Evolutionary conservation across 2,888 invertebrate genomes (phyloP).

Genomic region (Cephus nigrinus): DNA sequence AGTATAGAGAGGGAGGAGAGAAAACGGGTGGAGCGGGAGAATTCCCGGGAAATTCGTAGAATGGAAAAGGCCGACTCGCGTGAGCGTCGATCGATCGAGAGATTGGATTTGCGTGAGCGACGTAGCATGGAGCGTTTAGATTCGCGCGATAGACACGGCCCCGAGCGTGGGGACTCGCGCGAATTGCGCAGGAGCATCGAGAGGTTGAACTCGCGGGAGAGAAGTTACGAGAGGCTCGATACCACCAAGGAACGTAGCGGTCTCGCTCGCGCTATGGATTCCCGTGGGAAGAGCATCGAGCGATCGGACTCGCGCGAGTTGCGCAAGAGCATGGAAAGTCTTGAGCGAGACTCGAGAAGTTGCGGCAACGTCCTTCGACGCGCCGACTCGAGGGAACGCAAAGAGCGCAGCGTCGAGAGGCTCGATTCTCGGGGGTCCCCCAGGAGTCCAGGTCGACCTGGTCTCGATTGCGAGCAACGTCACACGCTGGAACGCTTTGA

Average conservation of each 20-base stretch:
- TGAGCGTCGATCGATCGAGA: slow-evolving; percentile 48
- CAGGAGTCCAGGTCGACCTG: slow-evolving; percentile 32
- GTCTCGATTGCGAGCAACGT: slow-evolving; percentile 48
- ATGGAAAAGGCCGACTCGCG: slow-evolving; percentile 43
- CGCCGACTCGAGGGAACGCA: slow-evolving; percentile 28
- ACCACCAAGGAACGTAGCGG: slow-evolving; percentile 34
- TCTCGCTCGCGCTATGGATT: slow-evolving; percentile 38
- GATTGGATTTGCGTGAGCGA: slow-evolving; percentile 47
- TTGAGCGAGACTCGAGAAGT: slow-evolving; percentile 26
- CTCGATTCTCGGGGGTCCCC: slow-evolving; percentile 46
- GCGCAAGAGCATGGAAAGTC: slow-evolving; percentile 47
- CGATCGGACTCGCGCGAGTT: slow-evolving; percentile 50
- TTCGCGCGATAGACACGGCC: slow-evolving; percentile 36
- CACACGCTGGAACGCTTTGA: slow-evolving; percentile 56
- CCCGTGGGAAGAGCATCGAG: slow-evolving; percentile 49
- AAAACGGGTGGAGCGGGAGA: slow-evolving; percentile 50
- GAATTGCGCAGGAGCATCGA: slow-evolving; percentile 57
- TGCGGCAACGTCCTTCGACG: not conserved
- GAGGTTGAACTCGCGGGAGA: slow-evolving; percentile 48
- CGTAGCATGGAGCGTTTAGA: slow-evolving; percentile 44
- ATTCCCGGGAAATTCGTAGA: slow-evolving; percentile 46
- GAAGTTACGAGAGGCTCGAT: slow-evolving; percentile 47
- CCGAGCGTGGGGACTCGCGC: slow-evolving; percentile 44
- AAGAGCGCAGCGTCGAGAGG: slow-evolving; percentile 50
- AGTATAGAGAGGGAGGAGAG: slow-evolving; percentile 50